Base-by-base conservation (phyloP, 2,888 invertebrate genomes). In the Stenodera caucasica region DNA sequence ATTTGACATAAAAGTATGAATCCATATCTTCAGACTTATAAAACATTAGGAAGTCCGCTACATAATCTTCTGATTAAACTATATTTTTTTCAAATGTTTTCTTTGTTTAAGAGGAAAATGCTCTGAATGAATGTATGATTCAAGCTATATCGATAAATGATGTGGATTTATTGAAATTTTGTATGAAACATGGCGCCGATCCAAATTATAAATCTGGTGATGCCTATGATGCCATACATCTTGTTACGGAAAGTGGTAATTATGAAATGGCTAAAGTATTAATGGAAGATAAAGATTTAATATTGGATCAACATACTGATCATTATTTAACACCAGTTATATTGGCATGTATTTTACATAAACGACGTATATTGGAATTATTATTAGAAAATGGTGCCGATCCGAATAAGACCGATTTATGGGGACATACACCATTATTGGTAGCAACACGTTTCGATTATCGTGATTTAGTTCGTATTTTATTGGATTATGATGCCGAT, bases 341-440 rank as follows among this genome's bases (percentile, higher is more conserved):
- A 18, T 4, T 40, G 11, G 40, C 40, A 3, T 40, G 40, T 40
- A 18, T 18, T 4, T 11, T 18, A 18, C 8, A 40, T 40, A 18
- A 18, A 2, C 9, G 3, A 9, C 1, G 7, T 2, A 18, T 40
- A 40, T 40, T 18, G 4, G 18, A 60, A 11, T 11, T 65, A 12
- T 57, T 75, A 6, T 35, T 74, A 51, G 61, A 56, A 8, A 55
- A 61, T 12, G 68, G 70, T 2, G 74, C 71, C 0, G 52, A 71
- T 58, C 68, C 68, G 0, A 71, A 74, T 49, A 26, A 61, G 0
- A 18, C 26, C 2, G 70, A 66, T 53, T 33, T 55, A 8, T 54
- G 65, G n/a, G 69, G 67, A 15, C 64, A 61, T 33, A 69, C 67
- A 2, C 60, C 73, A 0, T 58, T 75, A 2, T 71, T 70, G 49